phyloP scores from a whole-genome alignment of 2,113 vertebrate species.

The Leptobrachium ailaonicum region DNA sequence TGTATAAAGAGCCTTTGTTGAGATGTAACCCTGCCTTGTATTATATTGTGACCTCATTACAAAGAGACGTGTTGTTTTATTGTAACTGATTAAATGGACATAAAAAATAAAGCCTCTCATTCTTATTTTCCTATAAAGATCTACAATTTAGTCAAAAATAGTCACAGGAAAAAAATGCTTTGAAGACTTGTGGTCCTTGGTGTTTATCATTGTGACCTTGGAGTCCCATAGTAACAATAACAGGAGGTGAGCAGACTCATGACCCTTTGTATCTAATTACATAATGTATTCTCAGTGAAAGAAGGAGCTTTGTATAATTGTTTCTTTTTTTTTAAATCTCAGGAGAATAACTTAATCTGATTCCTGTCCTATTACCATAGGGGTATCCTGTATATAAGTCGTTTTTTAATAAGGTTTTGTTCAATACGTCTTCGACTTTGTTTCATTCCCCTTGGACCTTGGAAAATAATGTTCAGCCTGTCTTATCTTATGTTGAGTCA shows the following conservation, averaged over 20 bases:
- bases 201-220: conserved; percentile 29
- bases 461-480: not conserved
- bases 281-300: not conserved
- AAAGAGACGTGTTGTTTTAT: conserved; percentile 13
- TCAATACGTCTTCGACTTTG: conserved; percentile 11
- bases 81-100: conserved; percentile 25
- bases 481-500: not conserved
- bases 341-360: conserved; percentile 27
- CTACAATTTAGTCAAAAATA: conserved; percentile 19
- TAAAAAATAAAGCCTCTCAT: conserved; percentile 6
- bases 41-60: conserved; percentile 31
- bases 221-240: conserved; percentile 31
- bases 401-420: conserved; percentile 18
- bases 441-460: conserved; percentile 2
- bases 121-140: conserved; percentile 1
- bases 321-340: not conserved
- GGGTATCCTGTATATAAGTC: conserved; percentile 1
- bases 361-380: conserved; percentile 14
- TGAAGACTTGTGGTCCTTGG: conserved; percentile 17
- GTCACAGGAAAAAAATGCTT: not conserved
- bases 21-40: conserved; percentile 9
- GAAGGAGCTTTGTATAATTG: conserved; percentile 15
- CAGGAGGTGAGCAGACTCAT: conserved; percentile 22
- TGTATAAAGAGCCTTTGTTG: conserved; percentile 28
- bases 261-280: conserved; percentile 35